Conservation (phyloP, 2,888 invertebrate species). For the Deilephila porcellus region DNA sequence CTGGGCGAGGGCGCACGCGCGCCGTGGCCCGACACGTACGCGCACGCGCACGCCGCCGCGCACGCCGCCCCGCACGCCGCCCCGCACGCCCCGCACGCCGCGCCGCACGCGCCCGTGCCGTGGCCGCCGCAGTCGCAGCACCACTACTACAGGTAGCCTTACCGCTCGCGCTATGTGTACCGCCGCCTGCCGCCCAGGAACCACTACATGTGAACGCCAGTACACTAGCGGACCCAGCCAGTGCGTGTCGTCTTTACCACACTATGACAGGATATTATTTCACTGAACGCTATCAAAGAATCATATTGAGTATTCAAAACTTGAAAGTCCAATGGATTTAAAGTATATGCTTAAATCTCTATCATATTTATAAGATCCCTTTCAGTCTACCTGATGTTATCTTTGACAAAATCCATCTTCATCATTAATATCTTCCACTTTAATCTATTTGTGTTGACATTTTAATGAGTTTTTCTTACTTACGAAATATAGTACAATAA, state of each 20-base stretch:
- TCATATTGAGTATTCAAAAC: neutral
- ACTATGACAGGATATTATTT: neutral
- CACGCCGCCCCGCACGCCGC: neutral
- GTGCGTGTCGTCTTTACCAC: neutral
- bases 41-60: constrained; percentile 9
- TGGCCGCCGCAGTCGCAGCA: constrained; percentile 76
- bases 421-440: too few species aligned
- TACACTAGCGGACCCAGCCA: neutral
- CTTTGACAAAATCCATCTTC: too few species aligned
- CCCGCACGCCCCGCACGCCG: neutral
- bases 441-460: too few species aligned
- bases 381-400: too few species aligned
- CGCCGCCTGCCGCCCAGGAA: constrained; percentile 11
- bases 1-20: constrained; percentile 22
- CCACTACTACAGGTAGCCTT: constrained; percentile 85
- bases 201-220: neutral
- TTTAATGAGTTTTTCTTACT: too few species aligned
- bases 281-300: neutral
- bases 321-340: neutral
- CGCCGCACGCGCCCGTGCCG: constrained; percentile 38
- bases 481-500: too few species aligned
- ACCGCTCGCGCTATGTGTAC: constrained; percentile 13
- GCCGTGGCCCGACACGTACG: constrained; percentile 25
- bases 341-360: too few species aligned
- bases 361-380: too few species aligned